Percentiles rank a stretch among this genome's conserved stretches.
Evolutionary conservation across 2,797 vertebrate genomes (phyloP).

Genomic region (Eurystomus glaucurus): DNA sequence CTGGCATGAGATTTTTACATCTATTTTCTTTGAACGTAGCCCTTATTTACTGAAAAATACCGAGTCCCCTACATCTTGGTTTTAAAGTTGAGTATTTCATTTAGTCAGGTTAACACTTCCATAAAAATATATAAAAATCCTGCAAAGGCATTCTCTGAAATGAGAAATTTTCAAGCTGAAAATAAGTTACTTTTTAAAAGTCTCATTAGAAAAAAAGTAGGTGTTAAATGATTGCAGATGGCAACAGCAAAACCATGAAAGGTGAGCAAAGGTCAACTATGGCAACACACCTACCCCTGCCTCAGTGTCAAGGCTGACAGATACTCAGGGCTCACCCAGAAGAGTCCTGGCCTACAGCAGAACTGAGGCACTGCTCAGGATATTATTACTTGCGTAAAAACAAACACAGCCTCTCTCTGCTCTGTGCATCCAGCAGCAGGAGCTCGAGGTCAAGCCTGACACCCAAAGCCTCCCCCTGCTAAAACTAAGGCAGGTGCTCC

Average conservation of each 20-base stretch:
- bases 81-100: slow-evolving; percentile 33
- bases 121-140: slow-evolving; percentile 72
- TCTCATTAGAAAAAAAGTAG: slow-evolving; percentile 45
- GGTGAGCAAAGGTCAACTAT: neutral
- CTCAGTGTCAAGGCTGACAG: neutral
- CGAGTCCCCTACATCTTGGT: neutral
- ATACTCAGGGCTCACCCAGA: no score
- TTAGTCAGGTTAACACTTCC: neutral
- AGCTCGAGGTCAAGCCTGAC: neutral
- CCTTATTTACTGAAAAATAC: neutral
- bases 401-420: neutral
- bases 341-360: neutral
- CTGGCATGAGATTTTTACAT: neutral
- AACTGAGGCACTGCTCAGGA: accelerated
- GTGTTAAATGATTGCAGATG: neutral
- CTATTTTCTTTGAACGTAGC: neutral
- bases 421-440: neutral
- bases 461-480: neutral
- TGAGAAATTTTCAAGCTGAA: no score
- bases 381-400: accelerated
- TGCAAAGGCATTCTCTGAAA: slow-evolving; percentile 53
- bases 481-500: accelerated
- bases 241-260: neutral
- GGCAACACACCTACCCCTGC: accelerated
- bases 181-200: slow-evolving; percentile 57